A percentile compares a stretch with the other conserved stretches of the same genome.
Evolutionary conservation across 2,888 invertebrate genomes (phyloP).

Genomic region (Scaptomyza reducta): DNA sequence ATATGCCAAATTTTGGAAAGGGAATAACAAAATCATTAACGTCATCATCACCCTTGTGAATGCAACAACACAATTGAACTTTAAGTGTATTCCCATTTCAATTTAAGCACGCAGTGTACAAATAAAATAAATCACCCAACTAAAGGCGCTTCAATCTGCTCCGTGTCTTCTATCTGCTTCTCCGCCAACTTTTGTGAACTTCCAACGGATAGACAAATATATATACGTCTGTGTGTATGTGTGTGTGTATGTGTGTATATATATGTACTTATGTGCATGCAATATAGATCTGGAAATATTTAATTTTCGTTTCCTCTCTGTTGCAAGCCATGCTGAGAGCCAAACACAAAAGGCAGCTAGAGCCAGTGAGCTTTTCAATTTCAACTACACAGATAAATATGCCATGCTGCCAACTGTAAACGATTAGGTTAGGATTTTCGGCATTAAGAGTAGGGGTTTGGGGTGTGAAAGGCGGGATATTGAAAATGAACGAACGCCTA

Average conservation of each 20-base stretch:
- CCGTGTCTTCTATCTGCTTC: conserved; percentile 9
- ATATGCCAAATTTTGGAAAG: conserved; percentile 30
- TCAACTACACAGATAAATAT: conserved; percentile 73
- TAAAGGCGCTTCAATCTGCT: conserved; percentile 49
- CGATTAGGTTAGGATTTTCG: conserved; percentile 43
- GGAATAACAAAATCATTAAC: conserved; percentile 1
- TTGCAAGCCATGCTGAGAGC: conserved; percentile 30
- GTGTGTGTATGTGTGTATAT: no score
- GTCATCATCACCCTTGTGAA: conserved; percentile 31
- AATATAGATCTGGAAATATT: conserved; percentile 34
- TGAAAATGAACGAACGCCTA: conserved; percentile 41
- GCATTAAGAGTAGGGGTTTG: background rate
- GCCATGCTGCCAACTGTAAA: conserved; percentile 62
- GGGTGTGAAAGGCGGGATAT: background rate
- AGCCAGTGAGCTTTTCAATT: conserved; percentile 66
- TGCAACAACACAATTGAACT: conserved; percentile 65
- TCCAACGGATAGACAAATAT: background rate
- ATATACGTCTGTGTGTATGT: no score
- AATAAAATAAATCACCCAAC: conserved; percentile 71
- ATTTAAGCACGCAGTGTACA: conserved; percentile 65
- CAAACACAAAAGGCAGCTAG: conserved; percentile 21
- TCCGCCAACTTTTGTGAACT: conserved; percentile 1
- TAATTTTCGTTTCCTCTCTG: conserved; percentile 66
- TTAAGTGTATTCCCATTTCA: conserved; percentile 70
- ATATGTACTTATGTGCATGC: conserved; percentile 1